Conservation (phyloP, 2,113 vertebrate species). For the Prunella himalayana region DNA sequence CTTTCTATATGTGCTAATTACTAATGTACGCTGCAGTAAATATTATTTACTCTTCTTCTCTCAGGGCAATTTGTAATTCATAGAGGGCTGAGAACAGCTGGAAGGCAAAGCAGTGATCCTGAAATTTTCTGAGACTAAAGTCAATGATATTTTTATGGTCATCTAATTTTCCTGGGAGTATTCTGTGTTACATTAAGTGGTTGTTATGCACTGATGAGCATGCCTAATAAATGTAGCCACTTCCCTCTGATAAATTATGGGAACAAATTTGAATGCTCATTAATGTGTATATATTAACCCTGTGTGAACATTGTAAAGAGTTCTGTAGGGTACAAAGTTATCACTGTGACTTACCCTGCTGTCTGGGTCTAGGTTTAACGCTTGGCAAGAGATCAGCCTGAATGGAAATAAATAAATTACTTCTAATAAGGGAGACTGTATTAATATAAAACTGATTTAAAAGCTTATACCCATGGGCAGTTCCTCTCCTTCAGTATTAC, state of each 20-base stretch:
- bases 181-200: neutral
- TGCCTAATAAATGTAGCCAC: neutral
- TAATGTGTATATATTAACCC: neutral
- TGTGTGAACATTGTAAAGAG: neutral
- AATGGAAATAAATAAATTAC: neutral
- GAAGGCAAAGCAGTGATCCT: slow-evolving; percentile 7
- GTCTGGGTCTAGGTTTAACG: neutral
- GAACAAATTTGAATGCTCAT: neutral
- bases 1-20: neutral
- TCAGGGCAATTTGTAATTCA: neutral
- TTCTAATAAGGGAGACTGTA: neutral
- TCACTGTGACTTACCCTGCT: neutral
- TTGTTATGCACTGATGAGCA: neutral
- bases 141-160: neutral
- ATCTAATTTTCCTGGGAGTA: slow-evolving; percentile 25
- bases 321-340: neutral
- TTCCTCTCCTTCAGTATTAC: neutral
- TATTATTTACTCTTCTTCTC: neutral
- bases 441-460: neutral
- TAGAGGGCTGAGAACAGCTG: neutral
- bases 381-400: neutral
- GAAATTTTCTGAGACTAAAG: neutral
- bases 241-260: neutral
- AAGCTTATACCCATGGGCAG: neutral
- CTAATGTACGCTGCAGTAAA: neutral